phyloP scores from a whole-genome alignment of 2,113 vertebrate genomes.

The Onychostoma macrolepis region DNA sequence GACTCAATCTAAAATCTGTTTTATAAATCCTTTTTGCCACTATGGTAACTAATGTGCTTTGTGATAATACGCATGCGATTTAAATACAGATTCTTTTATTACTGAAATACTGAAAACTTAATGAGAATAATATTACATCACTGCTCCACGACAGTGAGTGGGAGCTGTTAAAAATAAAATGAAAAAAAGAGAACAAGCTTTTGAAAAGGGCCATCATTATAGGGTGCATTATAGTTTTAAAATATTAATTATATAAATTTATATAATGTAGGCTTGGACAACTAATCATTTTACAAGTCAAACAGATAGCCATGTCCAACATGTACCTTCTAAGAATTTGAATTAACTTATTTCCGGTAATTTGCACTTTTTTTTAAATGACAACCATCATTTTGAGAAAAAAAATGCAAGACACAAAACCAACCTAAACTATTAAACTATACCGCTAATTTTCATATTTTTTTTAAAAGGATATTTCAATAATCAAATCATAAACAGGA shows the following conservation, averaged over 20 bases:
- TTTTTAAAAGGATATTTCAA: too few species aligned
- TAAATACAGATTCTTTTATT: neutral
- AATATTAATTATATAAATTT: neutral
- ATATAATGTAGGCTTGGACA: neutral
- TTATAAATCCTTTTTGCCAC: neutral
- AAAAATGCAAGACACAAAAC: too few species aligned
- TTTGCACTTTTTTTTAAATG: neutral
- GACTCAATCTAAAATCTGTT: neutral
- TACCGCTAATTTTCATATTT: too few species aligned
- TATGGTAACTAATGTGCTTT: neutral
- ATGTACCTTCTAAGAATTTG: neutral
- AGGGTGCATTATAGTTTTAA: neutral
- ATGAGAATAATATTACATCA: too few species aligned
- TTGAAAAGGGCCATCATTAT: neutral
- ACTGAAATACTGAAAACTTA: neutral
- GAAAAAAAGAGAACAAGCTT: neutral
- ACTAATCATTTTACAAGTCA: neutral
- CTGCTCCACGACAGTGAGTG: neutral
- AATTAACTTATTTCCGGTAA: neutral
- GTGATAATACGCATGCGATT: neutral
- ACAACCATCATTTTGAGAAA: too few species aligned
- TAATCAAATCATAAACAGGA: too few species aligned
- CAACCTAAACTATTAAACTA: too few species aligned
- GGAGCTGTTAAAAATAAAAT: neutral
- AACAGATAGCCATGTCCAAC: neutral